These are phyloP conservation scores for Calliphora vicina DNA, from an alignment of 1,140 invertebrate species.

Conservation along the genomic window DNA sequence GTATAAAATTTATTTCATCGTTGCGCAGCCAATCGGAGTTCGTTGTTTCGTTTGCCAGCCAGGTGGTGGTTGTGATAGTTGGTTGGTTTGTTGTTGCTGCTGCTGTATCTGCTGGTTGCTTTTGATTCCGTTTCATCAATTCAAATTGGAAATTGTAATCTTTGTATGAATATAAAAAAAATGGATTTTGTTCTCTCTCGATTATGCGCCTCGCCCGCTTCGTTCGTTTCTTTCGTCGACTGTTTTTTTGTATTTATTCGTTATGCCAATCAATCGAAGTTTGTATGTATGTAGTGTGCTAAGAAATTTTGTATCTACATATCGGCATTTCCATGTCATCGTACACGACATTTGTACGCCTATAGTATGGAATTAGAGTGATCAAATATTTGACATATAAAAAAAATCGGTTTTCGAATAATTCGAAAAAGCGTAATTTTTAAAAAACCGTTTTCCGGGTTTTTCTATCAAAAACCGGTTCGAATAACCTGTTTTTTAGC, in stretches of 20 bases:
- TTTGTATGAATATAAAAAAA: neutral
- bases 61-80: neutral
- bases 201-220: neutral
- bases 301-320: neutral
- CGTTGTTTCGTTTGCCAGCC: neutral
- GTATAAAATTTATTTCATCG: conserved; percentile 31
- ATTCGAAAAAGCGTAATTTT: no score
- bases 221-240: neutral
- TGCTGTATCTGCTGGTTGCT: neutral
- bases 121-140: neutral
- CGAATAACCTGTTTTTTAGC: no score
- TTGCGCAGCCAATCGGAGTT: conserved; percentile 23
- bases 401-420: no score
- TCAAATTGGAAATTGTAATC: conserved; percentile 14
- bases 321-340: no score
- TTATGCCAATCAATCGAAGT: neutral
- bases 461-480: no score
- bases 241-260: neutral
- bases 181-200: neutral
- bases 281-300: neutral
- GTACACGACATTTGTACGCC: neutral
- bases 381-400: no score
- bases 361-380: no score
- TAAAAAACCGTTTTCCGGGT: no score
- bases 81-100: neutral